Conservation (phyloP, 2,888 invertebrate genomes). For the Auanema freiburgensis region DNA sequence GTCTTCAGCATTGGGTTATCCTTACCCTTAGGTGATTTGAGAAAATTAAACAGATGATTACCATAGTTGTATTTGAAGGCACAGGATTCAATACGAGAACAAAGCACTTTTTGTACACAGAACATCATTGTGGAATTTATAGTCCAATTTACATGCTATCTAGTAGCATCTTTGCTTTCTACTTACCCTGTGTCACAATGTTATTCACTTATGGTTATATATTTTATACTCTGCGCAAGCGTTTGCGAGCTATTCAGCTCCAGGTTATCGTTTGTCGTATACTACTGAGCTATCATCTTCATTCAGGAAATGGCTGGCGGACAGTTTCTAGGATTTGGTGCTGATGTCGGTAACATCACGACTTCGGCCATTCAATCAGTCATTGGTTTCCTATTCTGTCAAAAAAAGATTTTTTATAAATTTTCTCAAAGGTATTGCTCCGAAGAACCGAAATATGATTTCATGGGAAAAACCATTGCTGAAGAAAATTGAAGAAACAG, state of each 20-base stretch:
- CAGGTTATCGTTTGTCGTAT: conserved; percentile 41
- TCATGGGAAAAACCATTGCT: conserved; percentile 63
- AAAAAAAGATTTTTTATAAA: conserved; percentile 6
- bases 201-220: conserved; percentile 67
- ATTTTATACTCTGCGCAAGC: conserved; percentile 64
- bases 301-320: conserved; percentile 62
- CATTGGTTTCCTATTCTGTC: conserved; percentile 40
- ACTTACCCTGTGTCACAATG: conserved; percentile 68
- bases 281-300: not conserved
- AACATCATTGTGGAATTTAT: conserved; percentile 63
- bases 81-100: conserved; percentile 57
- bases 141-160: conserved; percentile 61
- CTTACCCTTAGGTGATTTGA: conserved; percentile 52
- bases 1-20: conserved; percentile 59
- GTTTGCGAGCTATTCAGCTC: conserved; percentile 60
- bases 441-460: conserved; percentile 63
- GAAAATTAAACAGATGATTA: not conserved
- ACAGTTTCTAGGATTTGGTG: conserved; percentile 62
- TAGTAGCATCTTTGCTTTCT: conserved; percentile 66
- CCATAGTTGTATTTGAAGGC: conserved; percentile 26
- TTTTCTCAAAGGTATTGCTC: conserved; percentile 48
- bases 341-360: conserved; percentile 62
- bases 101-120: conserved; percentile 44
- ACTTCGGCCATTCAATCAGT: conserved; percentile 62
- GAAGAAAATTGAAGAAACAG: conserved; percentile 62